Base-by-base conservation (phyloP, 2,113 vertebrate species). In the Crotalus helleri region DNA sequence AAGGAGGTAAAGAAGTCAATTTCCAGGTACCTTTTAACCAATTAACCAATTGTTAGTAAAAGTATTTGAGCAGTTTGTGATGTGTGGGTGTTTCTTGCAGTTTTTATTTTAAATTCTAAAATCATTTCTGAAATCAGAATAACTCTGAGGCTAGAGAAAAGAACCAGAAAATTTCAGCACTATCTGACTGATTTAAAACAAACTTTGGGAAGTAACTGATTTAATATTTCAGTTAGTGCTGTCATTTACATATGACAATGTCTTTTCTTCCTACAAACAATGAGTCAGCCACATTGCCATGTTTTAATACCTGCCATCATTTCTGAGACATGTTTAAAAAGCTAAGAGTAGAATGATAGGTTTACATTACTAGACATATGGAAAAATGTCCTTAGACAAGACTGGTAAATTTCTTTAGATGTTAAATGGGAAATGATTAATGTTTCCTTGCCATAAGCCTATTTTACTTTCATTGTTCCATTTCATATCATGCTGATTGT, bases 321-420 rank as follows among this genome's bases (percentile, higher is more conserved):
- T 95, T 96, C 55, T 90, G 94, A 96, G 46, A 13, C 21, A 59
- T 90, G 88, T 96, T 91, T 5, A 51, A 93, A 93, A 91, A 94
- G 57, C 21, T 53, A 95, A 92, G 93, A 94, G n/a, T 5, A 87
- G 0, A 10, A 93, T 97, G 88, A 91, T 81, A 59, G 0, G 1
- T 58, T 88, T 94, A 85, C 54, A 96, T 90, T 94, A 85, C 1
- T 11, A 59, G 3, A 21, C 69, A 90, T 39, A 91, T 87, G 33
- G 90, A 86, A 92, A 94, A 1, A 54, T 10, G 87, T 23, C 39
- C 95, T 89, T 39, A 92, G 59, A 88, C 64, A 90, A 59, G 64
- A 93, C 15, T 64, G 6, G 88, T 92, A 94, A 93, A 95, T 95
- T 94, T 94, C 55, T 94, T 93, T 92, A 95, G 93, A 94, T 90